Evolutionary conservation across 2,113 vertebrate species (phyloP), one percentile per base, ranked within the genome.

Genomic region (Gymnocephalus cernua): DNA sequence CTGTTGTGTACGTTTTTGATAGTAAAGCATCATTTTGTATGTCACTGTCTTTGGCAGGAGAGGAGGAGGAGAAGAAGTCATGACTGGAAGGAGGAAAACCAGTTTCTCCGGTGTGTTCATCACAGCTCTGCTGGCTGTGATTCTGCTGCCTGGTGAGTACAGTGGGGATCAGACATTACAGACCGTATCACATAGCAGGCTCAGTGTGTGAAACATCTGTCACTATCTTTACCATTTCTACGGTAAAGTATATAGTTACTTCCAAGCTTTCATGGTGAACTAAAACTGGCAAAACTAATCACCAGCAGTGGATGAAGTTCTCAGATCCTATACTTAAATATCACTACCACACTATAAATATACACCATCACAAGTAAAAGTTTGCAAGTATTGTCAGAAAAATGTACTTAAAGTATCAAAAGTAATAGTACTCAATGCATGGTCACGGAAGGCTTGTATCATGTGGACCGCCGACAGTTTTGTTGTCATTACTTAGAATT

Each of bases 131-230:
- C 84, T 96, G 74, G 90, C 88, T 50, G 84, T 86, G 57, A 78
- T 89, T 53, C 80, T 95, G 70, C 82, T 95, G 81, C 89, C 95
- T 50, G 95, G 95, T 96, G 86, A 95, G 93, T 91, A 68, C 16
- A 23, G 4, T 3, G 44, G 38, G 19, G 27, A n/a, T 41, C 48
- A 7, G 4, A 27, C 18, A 27, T 29, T 16, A 27, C 14, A 32
- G 25, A 27, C 14, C 23, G 25, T 3, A n/a, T 14, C 45, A 13
- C 19, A 53, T 10, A 35, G 19, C 72, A 9, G 23, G 29, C 58
- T 27, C 53, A 18, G 12, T 4, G 4, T 53, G 51, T 11, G 44
- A 38, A 5, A 47, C 45, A 16, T 67, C 16, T 35, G 65, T 16
- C 21, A 38, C 3, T 14, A 12, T 41, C 8, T 50, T 1, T 2